phyloP scores from a whole-genome alignment of 23 tunicate genomes.

The Corella eumyota region DNA sequence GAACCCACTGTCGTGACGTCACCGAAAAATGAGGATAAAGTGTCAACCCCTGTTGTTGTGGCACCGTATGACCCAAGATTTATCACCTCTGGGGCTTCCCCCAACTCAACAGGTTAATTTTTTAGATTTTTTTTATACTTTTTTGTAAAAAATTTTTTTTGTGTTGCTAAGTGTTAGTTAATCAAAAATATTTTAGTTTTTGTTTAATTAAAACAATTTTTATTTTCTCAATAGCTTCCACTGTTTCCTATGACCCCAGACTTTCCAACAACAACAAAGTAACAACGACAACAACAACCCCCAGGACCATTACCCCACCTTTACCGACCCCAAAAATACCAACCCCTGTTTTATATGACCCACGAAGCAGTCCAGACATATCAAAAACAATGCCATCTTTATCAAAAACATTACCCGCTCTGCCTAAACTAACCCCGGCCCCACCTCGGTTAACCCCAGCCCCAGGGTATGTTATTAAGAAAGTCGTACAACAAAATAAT shows the following conservation, averaged over 20 bases:
- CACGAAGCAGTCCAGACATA: too few species aligned
- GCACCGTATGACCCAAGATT: slow-evolving; percentile 87
- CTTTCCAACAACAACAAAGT: background rate
- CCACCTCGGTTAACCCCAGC: slow-evolving; percentile 35
- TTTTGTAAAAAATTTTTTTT: too few species aligned
- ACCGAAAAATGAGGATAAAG: background rate
- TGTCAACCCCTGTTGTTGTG: slow-evolving; percentile 5
- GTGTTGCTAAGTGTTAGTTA: too few species aligned
- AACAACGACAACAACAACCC: background rate
- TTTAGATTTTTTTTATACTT: background rate
- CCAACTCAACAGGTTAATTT: slow-evolving; percentile 18
- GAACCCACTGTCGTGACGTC: background rate
- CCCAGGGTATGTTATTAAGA: slow-evolving; percentile 29
- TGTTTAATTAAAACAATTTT: too few species aligned
- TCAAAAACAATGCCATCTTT: too few species aligned
- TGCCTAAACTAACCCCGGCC: slow-evolving; percentile 48
- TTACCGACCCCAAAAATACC: slow-evolving; percentile 14
- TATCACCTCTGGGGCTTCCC: slow-evolving; percentile 40
- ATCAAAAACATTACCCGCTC: background rate
- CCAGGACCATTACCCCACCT: slow-evolving; percentile 74
- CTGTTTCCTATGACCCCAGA: too few species aligned
- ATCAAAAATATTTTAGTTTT: background rate
- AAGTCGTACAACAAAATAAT: slow-evolving; percentile 10
- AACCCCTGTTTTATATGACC: slow-evolving; percentile 33
- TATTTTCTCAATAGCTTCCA: background rate